phyloP scores from a whole-genome alignment of 2,797 vertebrate species.

The Philypnodon macrostomus region DNA sequence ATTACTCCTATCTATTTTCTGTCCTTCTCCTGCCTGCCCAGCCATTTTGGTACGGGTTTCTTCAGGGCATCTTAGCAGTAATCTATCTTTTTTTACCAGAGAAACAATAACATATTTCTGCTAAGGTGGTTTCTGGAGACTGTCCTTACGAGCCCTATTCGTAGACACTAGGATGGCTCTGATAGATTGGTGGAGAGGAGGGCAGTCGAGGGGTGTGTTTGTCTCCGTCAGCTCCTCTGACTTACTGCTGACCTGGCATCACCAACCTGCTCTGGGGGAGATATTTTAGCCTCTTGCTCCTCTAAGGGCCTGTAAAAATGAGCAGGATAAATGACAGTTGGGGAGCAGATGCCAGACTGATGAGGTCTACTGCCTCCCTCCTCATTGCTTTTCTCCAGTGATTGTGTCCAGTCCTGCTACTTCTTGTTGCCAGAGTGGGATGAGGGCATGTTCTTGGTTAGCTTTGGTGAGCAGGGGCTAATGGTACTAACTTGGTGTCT shows the following conservation, averaged over 20 bases:
- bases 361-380: slow-evolving; percentile 42
- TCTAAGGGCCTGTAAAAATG: slow-evolving; percentile 37
- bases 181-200: slow-evolving; percentile 44
- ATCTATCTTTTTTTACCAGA: slow-evolving; percentile 27
- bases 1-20: slow-evolving; percentile 70
- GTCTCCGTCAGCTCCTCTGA: slow-evolving; percentile 56
- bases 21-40: slow-evolving; percentile 56
- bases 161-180: slow-evolving; percentile 29
- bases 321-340: slow-evolving; percentile 46
- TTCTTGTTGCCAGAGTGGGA: slow-evolving; percentile 35
- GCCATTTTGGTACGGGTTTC: slow-evolving; percentile 51
- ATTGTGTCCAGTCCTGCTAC: slow-evolving; percentile 27
- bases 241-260: slow-evolving; percentile 63
- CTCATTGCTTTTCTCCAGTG: slow-evolving; percentile 34
- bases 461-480: slow-evolving; percentile 64
- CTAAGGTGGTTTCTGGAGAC: slow-evolving; percentile 52
- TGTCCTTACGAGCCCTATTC: slow-evolving; percentile 29
- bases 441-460: slow-evolving; percentile 30
- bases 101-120: slow-evolving; percentile 20
- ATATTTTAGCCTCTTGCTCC: slow-evolving; percentile 25
- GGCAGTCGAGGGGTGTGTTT: slow-evolving; percentile 42
- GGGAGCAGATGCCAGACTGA: slow-evolving; percentile 44
- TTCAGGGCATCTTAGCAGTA: slow-evolving; percentile 42
- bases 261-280: slow-evolving; percentile 48
- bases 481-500: slow-evolving; percentile 67